Conservation (phyloP, 2,113 vertebrate genomes). For the Sitta europaea region DNA sequence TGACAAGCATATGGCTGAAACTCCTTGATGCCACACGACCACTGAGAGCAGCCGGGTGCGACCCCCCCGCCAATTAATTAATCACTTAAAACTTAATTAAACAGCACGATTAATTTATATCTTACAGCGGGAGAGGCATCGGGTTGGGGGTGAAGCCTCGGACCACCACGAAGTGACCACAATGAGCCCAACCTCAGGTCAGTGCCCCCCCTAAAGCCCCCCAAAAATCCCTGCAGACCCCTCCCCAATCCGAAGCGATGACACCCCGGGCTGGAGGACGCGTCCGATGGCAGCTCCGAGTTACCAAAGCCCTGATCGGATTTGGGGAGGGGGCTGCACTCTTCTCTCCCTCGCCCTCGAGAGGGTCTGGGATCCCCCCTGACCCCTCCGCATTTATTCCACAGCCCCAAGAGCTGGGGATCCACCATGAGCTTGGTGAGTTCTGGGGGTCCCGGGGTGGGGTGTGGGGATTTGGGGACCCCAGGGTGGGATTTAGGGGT, state of each 20-base stretch:
- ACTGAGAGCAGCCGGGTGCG: background rate
- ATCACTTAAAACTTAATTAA: rapidly evolving
- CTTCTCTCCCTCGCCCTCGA: rapidly evolving
- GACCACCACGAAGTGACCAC: rapidly evolving
- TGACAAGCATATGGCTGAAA: background rate
- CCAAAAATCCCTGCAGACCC: rapidly evolving
- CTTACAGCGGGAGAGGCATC: rapidly evolving
- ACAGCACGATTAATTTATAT: rapidly evolving
- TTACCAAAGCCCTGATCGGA: background rate
- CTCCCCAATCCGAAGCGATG: background rate
- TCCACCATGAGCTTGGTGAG: background rate
- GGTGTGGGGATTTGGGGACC: too few species aligned
- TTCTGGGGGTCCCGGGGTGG: background rate
- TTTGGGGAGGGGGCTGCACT: background rate
- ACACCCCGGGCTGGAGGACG: background rate
- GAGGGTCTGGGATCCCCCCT: background rate
- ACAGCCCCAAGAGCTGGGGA: background rate
- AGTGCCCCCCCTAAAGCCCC: rapidly evolving
- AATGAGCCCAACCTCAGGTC: rapidly evolving
- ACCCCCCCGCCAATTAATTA: rapidly evolving
- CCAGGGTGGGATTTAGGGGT: too few species aligned
- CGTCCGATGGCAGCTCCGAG: background rate
- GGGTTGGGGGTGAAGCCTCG: rapidly evolving
- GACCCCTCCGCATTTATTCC: background rate
- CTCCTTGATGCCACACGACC: background rate